These are phyloP conservation scores for Emmelina monodactyla DNA, from an alignment of 2,888 invertebrate genomes.

Conservation along the genomic window DNA sequence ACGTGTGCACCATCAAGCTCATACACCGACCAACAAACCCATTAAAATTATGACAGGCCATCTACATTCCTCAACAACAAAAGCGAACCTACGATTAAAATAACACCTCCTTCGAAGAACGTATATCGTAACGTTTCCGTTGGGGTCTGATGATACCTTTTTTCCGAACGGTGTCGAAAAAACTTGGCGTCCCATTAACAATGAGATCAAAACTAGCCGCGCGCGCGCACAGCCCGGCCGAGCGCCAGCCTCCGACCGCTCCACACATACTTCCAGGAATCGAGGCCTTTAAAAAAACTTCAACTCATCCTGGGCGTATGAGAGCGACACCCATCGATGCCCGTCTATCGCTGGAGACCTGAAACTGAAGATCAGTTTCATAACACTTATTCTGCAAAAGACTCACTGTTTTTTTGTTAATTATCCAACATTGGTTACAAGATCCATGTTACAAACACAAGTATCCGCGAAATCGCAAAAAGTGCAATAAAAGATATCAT, in stretches of 20 bases:
- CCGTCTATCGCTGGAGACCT: no score
- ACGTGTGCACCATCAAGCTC: slow-evolving; percentile 37
- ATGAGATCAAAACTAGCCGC: slow-evolving; percentile 67
- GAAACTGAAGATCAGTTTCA: no score
- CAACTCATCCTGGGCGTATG: slow-evolving; percentile 60
- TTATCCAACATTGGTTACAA: slow-evolving; percentile 10
- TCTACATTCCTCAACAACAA: slow-evolving; percentile 64
- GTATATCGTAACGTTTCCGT: slow-evolving; percentile 63
- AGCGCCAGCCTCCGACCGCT: slow-evolving; percentile 59
- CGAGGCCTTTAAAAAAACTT: slow-evolving; percentile 54
- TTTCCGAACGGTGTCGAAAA: slow-evolving; percentile 57
- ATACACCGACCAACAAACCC: slow-evolving; percentile 48
- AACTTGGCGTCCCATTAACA: slow-evolving; percentile 65
- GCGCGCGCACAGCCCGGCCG: slow-evolving; percentile 49
- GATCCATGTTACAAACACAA: slow-evolving; percentile 17
- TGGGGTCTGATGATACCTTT: slow-evolving; percentile 60
- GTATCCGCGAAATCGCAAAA: slow-evolving; percentile 24
- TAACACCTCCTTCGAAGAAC: slow-evolving; percentile 64
- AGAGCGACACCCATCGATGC: slow-evolving; percentile 48
- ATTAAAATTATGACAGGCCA: slow-evolving; percentile 64
- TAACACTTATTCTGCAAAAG: no score
- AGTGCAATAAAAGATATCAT: slow-evolving; percentile 27
- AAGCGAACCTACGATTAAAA: slow-evolving; percentile 60
- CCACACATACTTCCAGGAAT: slow-evolving; percentile 55
- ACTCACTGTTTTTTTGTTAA: no score